Conservation (phyloP, 2,888 invertebrate species). For the Charanyca ferruginea region DNA sequence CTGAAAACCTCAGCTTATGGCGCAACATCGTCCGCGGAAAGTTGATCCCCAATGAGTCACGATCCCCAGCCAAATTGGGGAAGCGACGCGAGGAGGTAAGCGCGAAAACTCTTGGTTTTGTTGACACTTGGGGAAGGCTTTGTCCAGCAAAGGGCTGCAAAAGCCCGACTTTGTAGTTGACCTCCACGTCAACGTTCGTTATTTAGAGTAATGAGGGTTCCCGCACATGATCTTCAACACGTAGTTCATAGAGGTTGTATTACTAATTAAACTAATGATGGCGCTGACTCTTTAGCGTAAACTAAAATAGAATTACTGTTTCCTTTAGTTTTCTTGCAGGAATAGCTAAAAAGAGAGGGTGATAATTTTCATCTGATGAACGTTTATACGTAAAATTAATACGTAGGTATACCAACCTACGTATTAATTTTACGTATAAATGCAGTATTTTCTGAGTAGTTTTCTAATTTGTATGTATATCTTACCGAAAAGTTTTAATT, state of each 20-base stretch:
- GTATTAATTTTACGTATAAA: background rate
- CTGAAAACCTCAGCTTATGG: too few species aligned
- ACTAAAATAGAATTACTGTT: conserved; percentile 18
- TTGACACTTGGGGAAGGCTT: conserved; percentile 16
- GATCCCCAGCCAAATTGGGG: too few species aligned
- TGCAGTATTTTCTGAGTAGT: conserved; percentile 3
- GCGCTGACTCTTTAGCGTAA: conserved; percentile 11
- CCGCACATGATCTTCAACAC: conserved; percentile 30
- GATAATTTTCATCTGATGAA: conserved; percentile 1
- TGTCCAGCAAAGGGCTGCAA: conserved; percentile 21
- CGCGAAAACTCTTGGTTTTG: conserved; percentile 10
- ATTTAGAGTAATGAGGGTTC: conserved; percentile 35
- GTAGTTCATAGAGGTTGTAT: conserved; percentile 12
- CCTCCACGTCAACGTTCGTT: conserved; percentile 33
- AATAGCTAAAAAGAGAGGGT: background rate
- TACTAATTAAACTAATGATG: conserved; percentile 36
- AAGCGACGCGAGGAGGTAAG: too few species aligned
- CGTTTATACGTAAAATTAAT: too few species aligned
- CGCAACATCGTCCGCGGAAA: too few species aligned
- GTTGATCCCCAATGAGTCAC: too few species aligned
- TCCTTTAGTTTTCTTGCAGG: conserved; percentile 2
- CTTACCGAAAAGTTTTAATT: background rate
- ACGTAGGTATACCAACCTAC: too few species aligned
- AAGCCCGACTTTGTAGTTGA: conserved; percentile 17
- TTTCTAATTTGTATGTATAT: background rate